Evolutionary conservation across 2,888 invertebrate genomes (phyloP).

Genomic region (Sphecodes monilicornis): DNA sequence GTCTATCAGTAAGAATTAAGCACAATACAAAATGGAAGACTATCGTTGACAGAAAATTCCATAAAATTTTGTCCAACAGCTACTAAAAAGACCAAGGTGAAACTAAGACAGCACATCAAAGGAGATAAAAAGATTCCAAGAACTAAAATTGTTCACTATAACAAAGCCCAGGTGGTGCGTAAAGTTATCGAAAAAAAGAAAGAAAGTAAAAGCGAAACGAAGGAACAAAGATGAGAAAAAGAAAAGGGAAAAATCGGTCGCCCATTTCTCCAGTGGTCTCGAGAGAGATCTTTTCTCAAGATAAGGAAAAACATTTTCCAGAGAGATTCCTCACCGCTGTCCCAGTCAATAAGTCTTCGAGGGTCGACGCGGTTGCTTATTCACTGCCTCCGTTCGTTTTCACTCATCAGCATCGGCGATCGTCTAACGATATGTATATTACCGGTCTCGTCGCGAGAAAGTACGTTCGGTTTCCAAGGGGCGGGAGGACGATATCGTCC

Average conservation of each 20-base stretch:
- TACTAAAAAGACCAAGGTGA: neutral
- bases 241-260: neutral
- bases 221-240: neutral
- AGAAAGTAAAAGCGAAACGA: neutral
- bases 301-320: conserved; percentile 18
- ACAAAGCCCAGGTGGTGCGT: too few relatives aligned
- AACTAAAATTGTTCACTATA: neutral
- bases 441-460: conserved; percentile 66
- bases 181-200: neutral
- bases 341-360: conserved; percentile 44
- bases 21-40: too few relatives aligned
- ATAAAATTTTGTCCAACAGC: too few relatives aligned
- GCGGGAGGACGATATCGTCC: conserved; percentile 20
- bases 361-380: conserved; percentile 35
- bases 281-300: conserved; percentile 35
- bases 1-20: too few relatives aligned
- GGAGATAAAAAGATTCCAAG: neutral
- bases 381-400: conserved; percentile 66
- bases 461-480: conserved; percentile 56
- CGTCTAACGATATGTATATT: conserved; percentile 49
- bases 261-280: conserved; percentile 13
- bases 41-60: too few relatives aligned
- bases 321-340: conserved; percentile 16
- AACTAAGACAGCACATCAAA: neutral
- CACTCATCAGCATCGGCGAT: conserved; percentile 67